Percentiles rank a stretch among this genome's conserved stretches.
Evolutionary conservation across 1,140 invertebrate species (phyloP).

Genomic region (Drosophila malerkotliana): DNA sequence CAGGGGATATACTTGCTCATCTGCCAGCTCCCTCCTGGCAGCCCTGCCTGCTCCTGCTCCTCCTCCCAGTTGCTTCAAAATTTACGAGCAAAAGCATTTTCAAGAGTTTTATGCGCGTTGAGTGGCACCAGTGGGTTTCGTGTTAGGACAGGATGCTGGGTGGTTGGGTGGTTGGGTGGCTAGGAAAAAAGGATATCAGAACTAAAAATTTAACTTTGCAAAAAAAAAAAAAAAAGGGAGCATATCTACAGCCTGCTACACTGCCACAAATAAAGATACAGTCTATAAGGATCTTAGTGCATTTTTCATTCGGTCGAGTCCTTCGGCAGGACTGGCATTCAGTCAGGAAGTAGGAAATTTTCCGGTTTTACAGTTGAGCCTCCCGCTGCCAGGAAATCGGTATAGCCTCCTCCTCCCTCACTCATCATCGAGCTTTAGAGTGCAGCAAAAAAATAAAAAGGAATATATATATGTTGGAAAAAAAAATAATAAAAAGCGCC

Average conservation of each 20-base stretch:
- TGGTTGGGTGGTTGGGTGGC: not conserved
- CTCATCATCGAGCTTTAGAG: slow-evolving; percentile 2
- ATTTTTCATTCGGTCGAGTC: slow-evolving; percentile 48
- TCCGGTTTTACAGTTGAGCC: slow-evolving; percentile 73
- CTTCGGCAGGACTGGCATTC: slow-evolving; percentile 8
- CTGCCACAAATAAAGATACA: slow-evolving; percentile 2
- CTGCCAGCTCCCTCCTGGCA: slow-evolving; percentile 9
- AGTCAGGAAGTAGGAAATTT: slow-evolving; percentile 77
- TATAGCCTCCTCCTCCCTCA: slow-evolving; percentile 1
- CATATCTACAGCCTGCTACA: slow-evolving; percentile 11
- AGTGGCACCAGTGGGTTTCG: slow-evolving; percentile 50
- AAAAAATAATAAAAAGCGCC: slow-evolving; percentile 58
- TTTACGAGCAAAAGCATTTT: slow-evolving; percentile 82
- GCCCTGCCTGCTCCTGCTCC: not conserved
- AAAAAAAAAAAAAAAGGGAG: slow-evolving; percentile 6
- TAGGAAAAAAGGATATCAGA: slow-evolving; percentile 15
- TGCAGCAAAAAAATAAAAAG: not conserved
- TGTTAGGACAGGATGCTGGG: slow-evolving; percentile 1
- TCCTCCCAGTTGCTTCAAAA: slow-evolving; percentile 68
- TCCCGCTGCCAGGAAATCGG: slow-evolving; percentile 73
- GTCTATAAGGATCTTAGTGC: slow-evolving; percentile 27
- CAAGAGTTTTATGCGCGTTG: slow-evolving; percentile 80
- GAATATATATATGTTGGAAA: not conserved
- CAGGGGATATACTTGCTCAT: slow-evolving; percentile 49
- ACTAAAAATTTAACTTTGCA: slow-evolving; percentile 68